Evolutionary conservation across 2,113 vertebrate genomes (phyloP), one percentile per base, ranked within the genome.

Genomic region (Athene noctua): DNA sequence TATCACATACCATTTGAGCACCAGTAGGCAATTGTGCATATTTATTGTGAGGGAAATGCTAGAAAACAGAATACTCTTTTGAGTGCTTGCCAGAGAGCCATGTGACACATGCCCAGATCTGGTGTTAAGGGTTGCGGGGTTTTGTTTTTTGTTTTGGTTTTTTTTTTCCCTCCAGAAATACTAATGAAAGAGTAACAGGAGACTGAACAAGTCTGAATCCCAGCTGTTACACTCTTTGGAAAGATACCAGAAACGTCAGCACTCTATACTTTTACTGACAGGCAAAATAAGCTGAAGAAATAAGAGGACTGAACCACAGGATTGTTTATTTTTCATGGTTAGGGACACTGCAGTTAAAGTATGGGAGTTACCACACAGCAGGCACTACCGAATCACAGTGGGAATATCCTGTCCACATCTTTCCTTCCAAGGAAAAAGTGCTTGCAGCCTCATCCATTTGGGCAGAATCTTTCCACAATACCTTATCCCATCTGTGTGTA

Each of bases 171-270:
- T 14, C 0, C 21, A 71, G 36, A 88, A 94, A 88, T 62, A n/a
- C 51, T 44, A 92, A 21, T 67, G 72, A 74, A 70, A 52, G 23
- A 32, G 86, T 88, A 95, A 94, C 67, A 78, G 54, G 72, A 88
- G 55, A 61, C 59, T 5, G 1, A 34, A 47, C 20, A 80, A 92
- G 68, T 47, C 90, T 91, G 72, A 93, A 87, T 86, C 80, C 57
- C 91, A 95, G 90, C 86, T 96, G 88, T 78, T 96, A 66, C 0
- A 22, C 68, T 81, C 36, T 67, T 74, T 94, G 88, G 70, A 95
- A 82, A 79, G 67, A 57, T 32, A 91, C 36, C 86, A 95, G 67
- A 89, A 88, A 15, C 6, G 2, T 65, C 47, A 74, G 62, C 72
- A 75, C 61, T 22, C 44, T 61, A 61, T 13, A 49, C 40, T 47